These are phyloP conservation scores for Ariolimax columbianus DNA, from an alignment of 2,888 invertebrate species.

Conservation along the genomic window DNA sequence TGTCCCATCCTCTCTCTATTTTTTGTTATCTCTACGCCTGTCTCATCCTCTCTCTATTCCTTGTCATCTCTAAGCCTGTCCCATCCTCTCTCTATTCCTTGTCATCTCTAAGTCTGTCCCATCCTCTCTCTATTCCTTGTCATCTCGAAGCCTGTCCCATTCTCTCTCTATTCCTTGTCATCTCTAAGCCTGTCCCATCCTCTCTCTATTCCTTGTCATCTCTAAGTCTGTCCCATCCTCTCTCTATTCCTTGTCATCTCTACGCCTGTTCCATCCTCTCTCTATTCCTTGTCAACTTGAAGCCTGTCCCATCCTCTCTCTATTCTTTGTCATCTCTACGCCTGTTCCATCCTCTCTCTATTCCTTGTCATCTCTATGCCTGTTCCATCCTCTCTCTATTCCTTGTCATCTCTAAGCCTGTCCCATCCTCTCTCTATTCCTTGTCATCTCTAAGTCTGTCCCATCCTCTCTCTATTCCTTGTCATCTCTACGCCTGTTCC, in stretches of 20 bases:
- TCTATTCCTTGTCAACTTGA: not conserved
- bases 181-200: no score
- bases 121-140: no score
- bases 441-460: no score
- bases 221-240: not conserved
- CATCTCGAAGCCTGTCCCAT: no score
- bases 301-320: no score
- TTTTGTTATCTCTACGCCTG: not conserved
- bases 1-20: not conserved
- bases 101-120: not conserved
- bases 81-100: no score
- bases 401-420: not conserved
- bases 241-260: not conserved
- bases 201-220: not conserved
- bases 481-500: not conserved
- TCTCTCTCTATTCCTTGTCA: no score
- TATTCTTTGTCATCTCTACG: not conserved
- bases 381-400: not conserved
- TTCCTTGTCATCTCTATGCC: not conserved
- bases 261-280: not conserved
- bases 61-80: no score
- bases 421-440: no score
- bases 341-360: not conserved
- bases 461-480: no score
- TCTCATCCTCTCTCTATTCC: no score